Evolutionary conservation across 2,888 invertebrate genomes (phyloP).

Genomic region (Iselma pallidipennis): DNA sequence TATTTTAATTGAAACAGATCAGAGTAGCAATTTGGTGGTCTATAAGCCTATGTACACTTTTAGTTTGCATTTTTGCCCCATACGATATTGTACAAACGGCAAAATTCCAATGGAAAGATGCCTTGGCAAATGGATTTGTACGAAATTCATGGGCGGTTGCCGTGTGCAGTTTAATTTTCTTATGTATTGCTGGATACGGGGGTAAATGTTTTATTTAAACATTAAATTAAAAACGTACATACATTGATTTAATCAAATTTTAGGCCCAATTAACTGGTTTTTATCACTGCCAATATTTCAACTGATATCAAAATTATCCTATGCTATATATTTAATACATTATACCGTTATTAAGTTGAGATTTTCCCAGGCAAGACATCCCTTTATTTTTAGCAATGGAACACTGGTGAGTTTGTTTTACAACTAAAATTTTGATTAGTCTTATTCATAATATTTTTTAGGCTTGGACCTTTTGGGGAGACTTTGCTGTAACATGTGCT

Average conservation of each 20-base stretch:
- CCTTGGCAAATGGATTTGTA: not conserved
- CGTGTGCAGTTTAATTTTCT: not conserved
- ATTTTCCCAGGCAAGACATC: not conserved
- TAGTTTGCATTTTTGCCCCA: not conserved
- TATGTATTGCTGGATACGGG: constrained; percentile 10
- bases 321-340: constrained; percentile 18
- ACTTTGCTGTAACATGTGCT: constrained; percentile 8
- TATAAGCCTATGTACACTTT: not conserved
- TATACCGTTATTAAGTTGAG: not conserved
- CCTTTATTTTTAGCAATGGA: not conserved
- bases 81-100: not conserved
- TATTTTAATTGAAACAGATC: not conserved
- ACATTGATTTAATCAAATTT: constrained; percentile 24
- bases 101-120: not conserved
- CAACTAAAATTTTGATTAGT: not conserved
- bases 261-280: constrained; percentile 17
- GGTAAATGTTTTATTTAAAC: constrained; percentile 7
- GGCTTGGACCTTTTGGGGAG: constrained; percentile 10
- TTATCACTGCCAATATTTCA: constrained; percentile 20
- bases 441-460: not conserved
- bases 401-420: not conserved
- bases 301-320: constrained; percentile 12
- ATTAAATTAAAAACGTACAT: not conserved
- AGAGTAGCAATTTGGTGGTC: not conserved
- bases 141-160: constrained; percentile 9